Base-by-base conservation (phyloP, 2,113 vertebrate species). In the Caloenas nicobarica region DNA sequence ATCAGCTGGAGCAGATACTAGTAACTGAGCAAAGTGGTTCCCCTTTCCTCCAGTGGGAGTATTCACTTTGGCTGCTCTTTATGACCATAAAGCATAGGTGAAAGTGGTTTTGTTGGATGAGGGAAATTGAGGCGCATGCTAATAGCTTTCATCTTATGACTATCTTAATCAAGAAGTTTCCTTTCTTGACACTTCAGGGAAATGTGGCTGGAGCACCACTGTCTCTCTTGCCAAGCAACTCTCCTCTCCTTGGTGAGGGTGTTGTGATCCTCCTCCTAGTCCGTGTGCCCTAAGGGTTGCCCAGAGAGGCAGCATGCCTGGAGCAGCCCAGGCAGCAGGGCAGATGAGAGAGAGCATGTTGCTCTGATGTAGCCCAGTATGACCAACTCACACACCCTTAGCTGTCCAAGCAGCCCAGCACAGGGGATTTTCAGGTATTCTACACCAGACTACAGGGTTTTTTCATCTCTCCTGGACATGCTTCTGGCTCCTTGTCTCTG, bases 261-360 rank as follows among this genome's bases (percentile, higher is more conserved):
- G 1, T 11, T 71, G 38, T 64, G 61, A 60, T 81, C 61, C 31
- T 84, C 3, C 17, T n/a, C 7, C 0, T 0, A 3, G 10, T 22
- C 33, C 60, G 7, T 26, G 40, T 60, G 29, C 14, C 9, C 42
- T 0, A 0, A 34, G 17, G 57, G 13, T 12, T 91, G 58, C 38
- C 69, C 31, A 51, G 22, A 40, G n/a, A 54, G 10, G 11, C 11
- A 24, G 9, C 29, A 13, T 74, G 46, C 19, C 24, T 62, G 38
- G 26, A 68, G 71, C 19, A 74, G 28, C 44, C 44, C 44, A 36
- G 34, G 87, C 44, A 33, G 23, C 56, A 61, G 53, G 31, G 24
- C 29, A 66, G 19, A 29, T 28, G 44, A 81, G 29, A 68, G 54
- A 14, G 33, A 58, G 5, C 48, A 5, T 24, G 72, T 70, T 25